Percentiles rank a stretch among this genome's conserved stretches.
phyloP scores from a whole-genome alignment of 1,140 invertebrate genomes.

The Drosophila setifemur region DNA sequence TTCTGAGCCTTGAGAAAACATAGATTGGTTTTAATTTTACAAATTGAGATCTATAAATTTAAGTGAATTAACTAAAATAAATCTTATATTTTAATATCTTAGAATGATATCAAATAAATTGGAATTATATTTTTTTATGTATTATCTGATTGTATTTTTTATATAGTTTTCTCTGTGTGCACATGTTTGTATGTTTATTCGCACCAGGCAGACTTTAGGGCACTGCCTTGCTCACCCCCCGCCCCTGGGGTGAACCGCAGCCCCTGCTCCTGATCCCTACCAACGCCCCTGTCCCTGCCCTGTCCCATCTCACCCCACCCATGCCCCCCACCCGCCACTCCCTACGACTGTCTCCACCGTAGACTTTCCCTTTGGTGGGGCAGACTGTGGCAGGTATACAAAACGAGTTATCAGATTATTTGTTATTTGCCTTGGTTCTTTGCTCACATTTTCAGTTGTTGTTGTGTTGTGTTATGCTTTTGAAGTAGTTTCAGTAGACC shows the following conservation, averaged over 20 bases:
- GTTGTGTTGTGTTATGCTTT: conserved; percentile 49
- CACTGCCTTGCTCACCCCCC: conserved; percentile 48
- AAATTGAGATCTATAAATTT: no score
- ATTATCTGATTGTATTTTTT: not conserved
- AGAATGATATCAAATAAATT: no score
- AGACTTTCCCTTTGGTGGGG: conserved; percentile 70
- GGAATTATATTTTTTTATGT: no score
- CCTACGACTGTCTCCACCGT: conserved; percentile 34
- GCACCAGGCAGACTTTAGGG: conserved; percentile 76
- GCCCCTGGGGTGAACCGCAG: not conserved
- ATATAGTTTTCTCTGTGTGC: not conserved
- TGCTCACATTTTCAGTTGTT: conserved; percentile 23
- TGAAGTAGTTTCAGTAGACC: conserved; percentile 64
- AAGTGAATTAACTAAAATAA: no score
- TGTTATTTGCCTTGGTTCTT: conserved; percentile 72
- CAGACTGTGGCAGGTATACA: conserved; percentile 64
- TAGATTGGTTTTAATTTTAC: no score
- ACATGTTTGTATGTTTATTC: conserved; percentile 27
- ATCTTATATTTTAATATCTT: no score
- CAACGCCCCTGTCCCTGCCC: no score
- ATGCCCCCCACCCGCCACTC: not conserved
- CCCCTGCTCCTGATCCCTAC: not conserved
- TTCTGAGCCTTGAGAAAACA: no score
- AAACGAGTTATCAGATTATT: conserved; percentile 82
- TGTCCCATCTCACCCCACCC: not conserved